Conservation (phyloP, 2,888 invertebrate species). For the Adela reaumurella region DNA sequence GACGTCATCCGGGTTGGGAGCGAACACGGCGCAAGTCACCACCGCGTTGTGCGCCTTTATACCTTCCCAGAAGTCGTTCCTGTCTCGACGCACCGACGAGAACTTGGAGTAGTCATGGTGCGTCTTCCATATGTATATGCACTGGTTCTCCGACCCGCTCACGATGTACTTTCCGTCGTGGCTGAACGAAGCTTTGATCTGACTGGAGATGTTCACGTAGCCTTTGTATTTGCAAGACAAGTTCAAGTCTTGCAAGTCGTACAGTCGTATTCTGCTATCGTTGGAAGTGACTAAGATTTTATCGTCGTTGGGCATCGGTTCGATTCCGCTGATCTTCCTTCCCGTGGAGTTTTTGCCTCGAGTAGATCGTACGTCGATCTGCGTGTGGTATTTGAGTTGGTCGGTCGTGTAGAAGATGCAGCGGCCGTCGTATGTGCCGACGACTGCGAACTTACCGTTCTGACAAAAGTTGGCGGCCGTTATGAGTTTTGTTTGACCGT, state of each 20-base stretch:
- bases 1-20: slow-evolving; percentile 92
- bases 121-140: slow-evolving; percentile 98
- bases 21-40: slow-evolving; percentile 96
- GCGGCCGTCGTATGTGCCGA: slow-evolving; percentile 97
- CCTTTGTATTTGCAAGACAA: slow-evolving; percentile 94
- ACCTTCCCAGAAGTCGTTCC: slow-evolving; percentile 98
- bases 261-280: slow-evolving; percentile 93
- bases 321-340: slow-evolving; percentile 94
- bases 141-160: slow-evolving; percentile 96
- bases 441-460: slow-evolving; percentile 97
- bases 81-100: slow-evolving; percentile 84
- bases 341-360: slow-evolving; percentile 95
- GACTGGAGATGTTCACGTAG: slow-evolving; percentile 91
- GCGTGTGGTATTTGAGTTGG: slow-evolving; percentile 96
- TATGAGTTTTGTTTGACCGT: slow-evolving; percentile 90
- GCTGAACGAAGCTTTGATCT: slow-evolving; percentile 96
- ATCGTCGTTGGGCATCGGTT: slow-evolving; percentile 93
- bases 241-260: slow-evolving; percentile 92
- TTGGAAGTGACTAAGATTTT: slow-evolving; percentile 97
- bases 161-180: slow-evolving; percentile 97
- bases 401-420: slow-evolving; percentile 98
- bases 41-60: slow-evolving; percentile 92
- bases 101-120: slow-evolving; percentile 95
- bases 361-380: slow-evolving; percentile 93
- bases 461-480: slow-evolving; percentile 97